These are phyloP conservation scores for Tanytarsus gracilentus DNA, from an alignment of 2,888 invertebrate genomes.

Conservation along the genomic window DNA sequence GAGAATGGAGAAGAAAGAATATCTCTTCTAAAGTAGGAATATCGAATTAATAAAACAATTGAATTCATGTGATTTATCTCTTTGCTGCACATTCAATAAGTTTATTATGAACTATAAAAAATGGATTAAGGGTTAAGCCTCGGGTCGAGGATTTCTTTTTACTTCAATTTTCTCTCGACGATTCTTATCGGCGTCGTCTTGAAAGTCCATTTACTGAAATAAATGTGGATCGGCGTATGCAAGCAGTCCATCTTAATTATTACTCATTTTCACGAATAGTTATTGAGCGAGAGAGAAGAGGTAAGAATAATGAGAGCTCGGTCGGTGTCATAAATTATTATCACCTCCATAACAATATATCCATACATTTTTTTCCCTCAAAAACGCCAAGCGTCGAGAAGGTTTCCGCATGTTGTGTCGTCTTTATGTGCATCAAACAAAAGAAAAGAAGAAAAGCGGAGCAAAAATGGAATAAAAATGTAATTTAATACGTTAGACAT, in stretches of 20 bases:
- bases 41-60: conserved; percentile 28
- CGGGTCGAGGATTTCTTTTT: background rate
- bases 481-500: conserved; percentile 30
- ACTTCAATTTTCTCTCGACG: background rate
- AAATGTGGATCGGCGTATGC: background rate
- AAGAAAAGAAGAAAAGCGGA: conserved; percentile 12
- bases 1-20: background rate
- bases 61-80: conserved; percentile 12
- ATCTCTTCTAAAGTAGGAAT: background rate
- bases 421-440: conserved; percentile 9
- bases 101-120: conserved; percentile 14
- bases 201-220: too few relatives aligned
- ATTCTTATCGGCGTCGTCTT: too few relatives aligned
- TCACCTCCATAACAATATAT: conserved; percentile 4
- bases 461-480: conserved; percentile 26
- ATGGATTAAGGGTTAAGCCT: background rate
- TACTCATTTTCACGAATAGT: conserved; percentile 3
- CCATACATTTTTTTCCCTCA: background rate
- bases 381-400: background rate
- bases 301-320: background rate
- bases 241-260: background rate
- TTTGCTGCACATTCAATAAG: conserved; percentile 15
- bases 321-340: conserved; percentile 26
- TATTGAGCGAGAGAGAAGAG: too few relatives aligned
- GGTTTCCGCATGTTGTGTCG: conserved; percentile 27